These are phyloP conservation scores for Drosophila sechellia DNA, from an alignment of 1,140 invertebrate genomes.

Conservation along the genomic window DNA sequence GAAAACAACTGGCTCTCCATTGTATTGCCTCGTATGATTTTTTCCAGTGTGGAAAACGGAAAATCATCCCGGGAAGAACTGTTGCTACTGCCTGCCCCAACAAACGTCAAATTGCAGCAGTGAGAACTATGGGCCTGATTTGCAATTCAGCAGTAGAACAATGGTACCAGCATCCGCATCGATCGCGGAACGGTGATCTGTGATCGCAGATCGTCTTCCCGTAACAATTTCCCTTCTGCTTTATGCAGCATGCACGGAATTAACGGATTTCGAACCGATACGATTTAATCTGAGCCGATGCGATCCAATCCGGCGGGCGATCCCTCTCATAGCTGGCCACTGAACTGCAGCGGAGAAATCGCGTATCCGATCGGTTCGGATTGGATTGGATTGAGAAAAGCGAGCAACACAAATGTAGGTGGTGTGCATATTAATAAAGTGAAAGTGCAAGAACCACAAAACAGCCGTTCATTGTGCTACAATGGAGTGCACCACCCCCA, in stretches of 20 bases:
- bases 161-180: slow-evolving; percentile 50
- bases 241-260: slow-evolving; percentile 70
- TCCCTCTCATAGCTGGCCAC: slow-evolving; percentile 50
- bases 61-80: slow-evolving; percentile 37
- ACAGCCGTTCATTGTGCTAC: slow-evolving; percentile 69
- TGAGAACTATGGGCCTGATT: slow-evolving; percentile 71
- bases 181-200: slow-evolving; percentile 27
- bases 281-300: slow-evolving; percentile 16
- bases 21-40: background rate
- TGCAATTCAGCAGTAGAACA: slow-evolving; percentile 79
- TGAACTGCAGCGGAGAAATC: slow-evolving; percentile 35
- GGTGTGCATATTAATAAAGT: slow-evolving; percentile 78
- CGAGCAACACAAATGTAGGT: slow-evolving; percentile 72
- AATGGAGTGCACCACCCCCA: slow-evolving; percentile 23
- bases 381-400: slow-evolving; percentile 7
- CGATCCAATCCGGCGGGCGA: slow-evolving; percentile 2
- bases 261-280: slow-evolving; percentile 60
- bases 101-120: slow-evolving; percentile 79
- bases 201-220: slow-evolving; percentile 63
- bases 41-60: slow-evolving; percentile 34
- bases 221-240: slow-evolving; percentile 74
- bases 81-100: slow-evolving; percentile 71
- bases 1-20: background rate
- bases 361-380: background rate
- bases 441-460: slow-evolving; percentile 79